Evolutionary conservation across 1,140 invertebrate genomes (phyloP).

Genomic region (Cydia amplana): DNA sequence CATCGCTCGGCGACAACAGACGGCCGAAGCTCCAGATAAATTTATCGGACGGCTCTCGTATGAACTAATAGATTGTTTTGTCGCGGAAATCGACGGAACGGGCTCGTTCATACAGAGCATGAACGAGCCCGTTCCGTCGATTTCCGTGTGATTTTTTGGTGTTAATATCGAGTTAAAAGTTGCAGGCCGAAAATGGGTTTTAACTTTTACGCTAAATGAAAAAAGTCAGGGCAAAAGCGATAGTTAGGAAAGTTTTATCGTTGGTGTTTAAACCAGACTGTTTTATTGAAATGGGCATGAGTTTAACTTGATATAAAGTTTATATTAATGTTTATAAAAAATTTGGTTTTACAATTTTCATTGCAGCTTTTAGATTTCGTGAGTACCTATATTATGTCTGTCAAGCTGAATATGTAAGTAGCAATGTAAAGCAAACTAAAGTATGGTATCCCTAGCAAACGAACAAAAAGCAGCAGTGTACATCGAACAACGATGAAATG

Average conservation of each 20-base stretch:
- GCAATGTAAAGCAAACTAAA: no score
- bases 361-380: no score
- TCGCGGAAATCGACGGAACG: slow-evolving; percentile 23
- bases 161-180: neutral
- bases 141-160: slow-evolving; percentile 11
- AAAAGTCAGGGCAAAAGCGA: neutral
- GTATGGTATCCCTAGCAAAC: no score
- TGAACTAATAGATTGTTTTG: slow-evolving; percentile 31
- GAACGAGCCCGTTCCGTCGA: no score
- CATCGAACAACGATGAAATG: no score
- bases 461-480: no score
- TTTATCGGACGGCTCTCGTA: slow-evolving; percentile 13
- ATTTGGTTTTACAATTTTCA: no score
- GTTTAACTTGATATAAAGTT: neutral
- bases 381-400: no score
- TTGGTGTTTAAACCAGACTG: no score
- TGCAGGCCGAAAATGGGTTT: neutral
- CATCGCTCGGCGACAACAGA: slow-evolving; percentile 47
- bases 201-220: neutral
- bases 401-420: no score
- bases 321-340: no score
- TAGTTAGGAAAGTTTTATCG: neutral
- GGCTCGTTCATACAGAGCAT: neutral
- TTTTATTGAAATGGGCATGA: neutral
- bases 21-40: slow-evolving; percentile 17